phyloP scores from a whole-genome alignment of 2,113 vertebrate genomes.

The Polypterus bichir region DNA sequence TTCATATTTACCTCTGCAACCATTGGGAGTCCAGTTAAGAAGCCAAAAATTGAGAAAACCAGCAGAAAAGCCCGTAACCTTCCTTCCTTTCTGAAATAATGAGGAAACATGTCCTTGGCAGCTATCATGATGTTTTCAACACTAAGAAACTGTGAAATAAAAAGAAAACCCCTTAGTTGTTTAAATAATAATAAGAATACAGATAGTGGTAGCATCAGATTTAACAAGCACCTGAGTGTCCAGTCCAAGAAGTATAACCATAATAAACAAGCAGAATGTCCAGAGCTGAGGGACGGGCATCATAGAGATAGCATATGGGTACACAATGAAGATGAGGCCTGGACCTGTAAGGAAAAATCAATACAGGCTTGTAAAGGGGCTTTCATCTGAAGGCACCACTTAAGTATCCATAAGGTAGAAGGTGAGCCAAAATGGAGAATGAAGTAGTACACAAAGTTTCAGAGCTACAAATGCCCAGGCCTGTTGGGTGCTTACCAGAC shows the following conservation, averaged over 20 bases:
- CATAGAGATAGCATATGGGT: conserved; percentile 56
- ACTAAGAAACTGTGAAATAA: conserved; percentile 48
- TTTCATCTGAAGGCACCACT: conserved; percentile 13
- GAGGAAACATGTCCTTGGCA: conserved; percentile 46
- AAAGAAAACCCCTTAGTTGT: background rate
- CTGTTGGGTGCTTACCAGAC: conserved; percentile 38
- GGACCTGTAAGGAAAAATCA: conserved; percentile 40
- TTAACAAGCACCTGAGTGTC: conserved; percentile 47
- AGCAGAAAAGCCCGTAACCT: conserved; percentile 52
- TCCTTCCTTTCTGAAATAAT: conserved; percentile 47
- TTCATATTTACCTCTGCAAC: conserved; percentile 47
- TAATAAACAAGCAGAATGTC: conserved; percentile 54
- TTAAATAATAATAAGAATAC: background rate
- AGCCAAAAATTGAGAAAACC: conserved; percentile 33
- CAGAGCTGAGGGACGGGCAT: conserved; percentile 61
- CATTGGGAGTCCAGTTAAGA: conserved; percentile 51
- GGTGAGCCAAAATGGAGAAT: background rate
- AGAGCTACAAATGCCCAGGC: no score
- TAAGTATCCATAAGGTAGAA: background rate
- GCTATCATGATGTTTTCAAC: conserved; percentile 48
- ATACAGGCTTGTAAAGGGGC: background rate
- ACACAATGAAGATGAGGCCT: conserved; percentile 57
- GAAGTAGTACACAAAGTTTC: no score
- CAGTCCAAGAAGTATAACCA: conserved; percentile 57
- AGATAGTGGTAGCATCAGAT: background rate